phyloP scores from a whole-genome alignment of 2,113 vertebrate species.

The Colius striatus region DNA sequence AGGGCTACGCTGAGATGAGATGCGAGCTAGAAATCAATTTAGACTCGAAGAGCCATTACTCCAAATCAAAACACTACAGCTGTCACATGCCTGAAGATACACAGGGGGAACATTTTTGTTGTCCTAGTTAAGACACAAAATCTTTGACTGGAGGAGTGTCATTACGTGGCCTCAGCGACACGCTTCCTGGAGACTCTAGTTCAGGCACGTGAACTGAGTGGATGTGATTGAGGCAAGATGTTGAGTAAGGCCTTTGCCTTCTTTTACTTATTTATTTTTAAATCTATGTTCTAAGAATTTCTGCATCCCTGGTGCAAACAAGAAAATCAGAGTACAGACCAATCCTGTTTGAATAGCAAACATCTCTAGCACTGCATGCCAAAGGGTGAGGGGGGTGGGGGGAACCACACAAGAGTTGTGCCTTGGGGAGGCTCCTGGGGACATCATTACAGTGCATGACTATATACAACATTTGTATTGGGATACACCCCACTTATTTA shows the following conservation, averaged over 20 bases:
- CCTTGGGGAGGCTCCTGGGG: slow-evolving; percentile 7
- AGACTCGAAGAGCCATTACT: background rate
- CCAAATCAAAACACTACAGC: slow-evolving; percentile 19
- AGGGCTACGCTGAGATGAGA: background rate
- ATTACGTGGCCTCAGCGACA: background rate
- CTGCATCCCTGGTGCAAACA: background rate
- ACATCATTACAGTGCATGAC: slow-evolving; percentile 18
- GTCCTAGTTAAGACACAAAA: background rate
- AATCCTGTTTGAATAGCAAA: background rate
- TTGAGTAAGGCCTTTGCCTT: background rate
- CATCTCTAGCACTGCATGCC: slow-evolving; percentile 6
- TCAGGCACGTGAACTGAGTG: background rate
- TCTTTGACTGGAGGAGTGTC: background rate
- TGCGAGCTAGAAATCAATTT: background rate
- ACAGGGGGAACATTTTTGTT: background rate
- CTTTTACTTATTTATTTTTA: slow-evolving; percentile 33
- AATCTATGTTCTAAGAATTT: background rate
- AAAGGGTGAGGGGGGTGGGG: background rate
- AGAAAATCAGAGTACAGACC: background rate
- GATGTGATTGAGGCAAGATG: background rate
- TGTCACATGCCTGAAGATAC: background rate
- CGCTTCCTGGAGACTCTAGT: background rate
- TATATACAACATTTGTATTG: background rate
- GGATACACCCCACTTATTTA: slow-evolving; percentile 34
- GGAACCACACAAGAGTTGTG: background rate